Percentiles rank a stretch among this genome's conserved stretches.
phyloP scores from a whole-genome alignment of 2,888 invertebrate species.

The Boloria euphrosyne region DNA sequence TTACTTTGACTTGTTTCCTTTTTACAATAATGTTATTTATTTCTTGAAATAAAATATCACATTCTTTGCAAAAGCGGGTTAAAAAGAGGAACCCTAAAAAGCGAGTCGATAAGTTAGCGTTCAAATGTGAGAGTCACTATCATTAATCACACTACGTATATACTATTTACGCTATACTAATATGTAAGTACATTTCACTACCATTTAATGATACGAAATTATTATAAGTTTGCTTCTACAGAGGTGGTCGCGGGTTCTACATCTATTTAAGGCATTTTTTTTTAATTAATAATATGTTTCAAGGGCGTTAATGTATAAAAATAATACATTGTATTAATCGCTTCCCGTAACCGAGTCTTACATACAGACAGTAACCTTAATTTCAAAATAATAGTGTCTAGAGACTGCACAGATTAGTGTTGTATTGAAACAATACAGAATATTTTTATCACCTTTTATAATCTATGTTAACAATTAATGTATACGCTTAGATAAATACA shows the following conservation, averaged over 20 bases:
- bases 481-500: too few species aligned
- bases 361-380: conserved; percentile 72
- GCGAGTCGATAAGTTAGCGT: conserved; percentile 59
- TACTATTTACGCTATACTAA: conserved; percentile 29
- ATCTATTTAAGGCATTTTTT: neutral
- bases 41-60: neutral
- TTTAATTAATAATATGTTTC: too few species aligned
- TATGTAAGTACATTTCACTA: neutral
- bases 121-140: conserved; percentile 64
- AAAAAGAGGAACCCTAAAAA: conserved; percentile 54
- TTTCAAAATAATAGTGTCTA: conserved; percentile 78
- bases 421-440: neutral
- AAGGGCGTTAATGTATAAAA: neutral
- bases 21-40: too few species aligned
- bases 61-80: neutral
- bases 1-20: too few species aligned
- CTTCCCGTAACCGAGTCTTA: conserved; percentile 55
- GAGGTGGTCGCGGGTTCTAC: neutral
- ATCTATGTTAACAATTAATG: too few species aligned
- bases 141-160: conserved; percentile 62
- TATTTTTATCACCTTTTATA: neutral
- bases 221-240: neutral
- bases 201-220: neutral
- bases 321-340: conserved; percentile 52
- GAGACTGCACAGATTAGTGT: conserved; percentile 55